phyloP scores from a whole-genome alignment of 2,888 invertebrate genomes.

The Xylota sylvarum region DNA sequence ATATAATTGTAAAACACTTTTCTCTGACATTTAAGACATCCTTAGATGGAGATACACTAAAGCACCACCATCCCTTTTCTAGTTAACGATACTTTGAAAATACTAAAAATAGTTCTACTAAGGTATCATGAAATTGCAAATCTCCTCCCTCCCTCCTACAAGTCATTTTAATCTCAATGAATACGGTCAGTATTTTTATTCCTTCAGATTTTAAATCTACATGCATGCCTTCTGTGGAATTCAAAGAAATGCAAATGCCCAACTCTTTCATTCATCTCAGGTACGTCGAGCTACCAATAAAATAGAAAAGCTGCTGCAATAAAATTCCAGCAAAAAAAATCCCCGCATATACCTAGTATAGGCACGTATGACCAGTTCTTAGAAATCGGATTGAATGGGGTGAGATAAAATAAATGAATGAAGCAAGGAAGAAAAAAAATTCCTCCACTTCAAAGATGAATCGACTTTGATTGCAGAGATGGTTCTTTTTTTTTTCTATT shows the following conservation, averaged over 20 bases:
- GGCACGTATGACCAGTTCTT: constrained; percentile 28
- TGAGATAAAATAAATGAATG: constrained; percentile 66
- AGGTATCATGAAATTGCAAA: too few relatives aligned
- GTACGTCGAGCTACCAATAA: background rate
- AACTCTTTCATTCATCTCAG: background rate
- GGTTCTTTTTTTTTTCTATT: background rate
- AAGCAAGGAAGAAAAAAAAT: background rate
- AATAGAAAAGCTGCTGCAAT: constrained; percentile 6
- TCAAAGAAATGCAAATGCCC: background rate
- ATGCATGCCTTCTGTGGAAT: background rate
- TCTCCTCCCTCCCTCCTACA: background rate
- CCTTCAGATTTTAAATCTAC: background rate
- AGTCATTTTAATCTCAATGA: background rate
- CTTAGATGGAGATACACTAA: too few relatives aligned
- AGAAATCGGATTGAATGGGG: constrained; percentile 59
- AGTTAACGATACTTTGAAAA: too few relatives aligned
- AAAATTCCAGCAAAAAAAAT: background rate
- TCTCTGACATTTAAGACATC: too few relatives aligned
- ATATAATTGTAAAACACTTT: too few relatives aligned
- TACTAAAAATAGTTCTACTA: too few relatives aligned
- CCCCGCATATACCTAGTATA: background rate
- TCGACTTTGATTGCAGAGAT: constrained; percentile 53
- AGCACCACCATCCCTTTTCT: too few relatives aligned
- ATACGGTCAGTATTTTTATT: background rate
- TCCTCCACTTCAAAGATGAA: constrained; percentile 52